These are phyloP conservation scores for Nomia melanderi DNA, from an alignment of 1,140 invertebrate genomes.

Conservation along the genomic window DNA sequence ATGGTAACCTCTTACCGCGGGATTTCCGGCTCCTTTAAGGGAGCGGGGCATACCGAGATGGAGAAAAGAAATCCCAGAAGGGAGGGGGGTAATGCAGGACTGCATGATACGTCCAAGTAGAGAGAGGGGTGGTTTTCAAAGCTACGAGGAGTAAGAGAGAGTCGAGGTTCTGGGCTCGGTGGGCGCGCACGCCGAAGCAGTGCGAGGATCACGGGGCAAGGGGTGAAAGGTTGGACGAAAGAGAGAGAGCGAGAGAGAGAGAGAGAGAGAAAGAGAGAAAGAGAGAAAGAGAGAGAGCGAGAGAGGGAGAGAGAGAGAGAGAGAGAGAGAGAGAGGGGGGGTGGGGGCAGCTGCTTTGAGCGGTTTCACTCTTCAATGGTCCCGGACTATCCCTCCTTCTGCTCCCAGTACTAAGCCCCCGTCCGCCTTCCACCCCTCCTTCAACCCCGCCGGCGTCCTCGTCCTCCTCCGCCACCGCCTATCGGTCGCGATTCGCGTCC, in stretches of 20 bases:
- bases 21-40: slow-evolving; percentile 55
- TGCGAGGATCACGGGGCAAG: slow-evolving; percentile 49
- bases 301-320: too few species aligned
- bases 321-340: slow-evolving; percentile 30
- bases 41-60: slow-evolving; percentile 20
- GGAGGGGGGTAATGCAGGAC: slow-evolving; percentile 49
- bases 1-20: slow-evolving; percentile 41
- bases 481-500: slow-evolving; percentile 69
- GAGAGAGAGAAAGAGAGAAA: too few species aligned
- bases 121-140: slow-evolving; percentile 66
- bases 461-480: slow-evolving; percentile 58
- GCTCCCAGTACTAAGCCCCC: slow-evolving; percentile 57
- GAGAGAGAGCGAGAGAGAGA: background rate
- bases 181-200: slow-evolving; percentile 60
- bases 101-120: slow-evolving; percentile 49
- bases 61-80: slow-evolving; percentile 25
- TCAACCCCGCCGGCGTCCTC: slow-evolving; percentile 59
- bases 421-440: slow-evolving; percentile 60
- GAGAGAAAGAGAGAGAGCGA: too few species aligned
- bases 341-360: slow-evolving; percentile 78
- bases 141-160: slow-evolving; percentile 64
- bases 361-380: slow-evolving; percentile 80
- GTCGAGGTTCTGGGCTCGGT: slow-evolving; percentile 62
- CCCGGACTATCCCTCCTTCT: slow-evolving; percentile 69
- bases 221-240: slow-evolving; percentile 53